Evolutionary conservation across 2,797 vertebrate genomes (phyloP).

Genomic region (Crypturellus tataupa): DNA sequence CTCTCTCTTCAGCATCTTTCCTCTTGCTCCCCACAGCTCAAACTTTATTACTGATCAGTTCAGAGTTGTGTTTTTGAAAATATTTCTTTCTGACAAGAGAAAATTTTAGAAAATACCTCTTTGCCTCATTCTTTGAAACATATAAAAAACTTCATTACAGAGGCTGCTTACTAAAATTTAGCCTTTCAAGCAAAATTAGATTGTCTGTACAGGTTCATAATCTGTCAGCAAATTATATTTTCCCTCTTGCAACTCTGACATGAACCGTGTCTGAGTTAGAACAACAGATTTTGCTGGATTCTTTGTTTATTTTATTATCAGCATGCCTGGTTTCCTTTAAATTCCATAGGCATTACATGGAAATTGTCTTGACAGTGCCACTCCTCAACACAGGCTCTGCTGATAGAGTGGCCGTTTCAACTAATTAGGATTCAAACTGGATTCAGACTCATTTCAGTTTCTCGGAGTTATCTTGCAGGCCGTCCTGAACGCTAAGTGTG

Average conservation of each 20-base stretch:
- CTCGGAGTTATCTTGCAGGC: background rate
- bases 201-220: background rate
- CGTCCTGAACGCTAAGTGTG: background rate
- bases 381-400: background rate
- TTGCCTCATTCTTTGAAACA: background rate
- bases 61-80: background rate
- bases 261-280: background rate
- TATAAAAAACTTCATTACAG: background rate
- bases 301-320: constrained; percentile 12
- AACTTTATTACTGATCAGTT: background rate
- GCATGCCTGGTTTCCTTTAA: background rate
- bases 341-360: background rate
- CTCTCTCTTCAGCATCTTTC: background rate
- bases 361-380: constrained; percentile 20
- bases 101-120: background rate
- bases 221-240: background rate
- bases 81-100: background rate
- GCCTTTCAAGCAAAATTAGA: background rate
- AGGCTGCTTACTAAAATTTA: background rate
- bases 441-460: background rate
- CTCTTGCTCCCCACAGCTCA: background rate
- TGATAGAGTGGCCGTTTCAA: background rate
- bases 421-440: background rate
- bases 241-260: background rate
- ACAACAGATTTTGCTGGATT: background rate